Percentiles rank a stretch among this genome's conserved stretches.
Conservation (phyloP, 2,113 vertebrate species). For the Phaethornis superciliosus region DNA sequence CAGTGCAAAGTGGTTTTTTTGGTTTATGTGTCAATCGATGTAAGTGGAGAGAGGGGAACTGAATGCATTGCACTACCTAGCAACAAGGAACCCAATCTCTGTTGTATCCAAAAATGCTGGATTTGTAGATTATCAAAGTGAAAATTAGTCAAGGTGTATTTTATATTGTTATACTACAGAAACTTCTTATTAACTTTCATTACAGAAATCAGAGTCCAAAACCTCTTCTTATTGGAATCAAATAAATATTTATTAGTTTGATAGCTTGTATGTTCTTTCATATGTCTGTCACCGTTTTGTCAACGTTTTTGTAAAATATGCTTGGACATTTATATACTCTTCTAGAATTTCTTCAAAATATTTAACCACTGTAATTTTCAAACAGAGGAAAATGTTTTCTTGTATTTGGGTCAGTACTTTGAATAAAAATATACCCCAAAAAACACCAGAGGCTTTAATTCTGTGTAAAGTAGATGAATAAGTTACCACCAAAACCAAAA, state of each 20-base stretch:
- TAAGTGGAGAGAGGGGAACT: no score
- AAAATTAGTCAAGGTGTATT: not conserved
- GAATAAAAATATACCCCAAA: not conserved
- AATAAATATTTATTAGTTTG: not conserved
- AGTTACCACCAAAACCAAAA: not conserved
- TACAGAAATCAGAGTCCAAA: not conserved
- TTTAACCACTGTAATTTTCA: not conserved
- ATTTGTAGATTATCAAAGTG: not conserved
- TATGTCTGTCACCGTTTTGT: not conserved
- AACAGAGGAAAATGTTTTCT: not conserved
- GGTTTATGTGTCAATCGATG: not conserved
- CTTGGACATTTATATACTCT: not conserved
- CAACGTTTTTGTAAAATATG: not conserved
- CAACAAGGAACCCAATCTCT: not conserved
- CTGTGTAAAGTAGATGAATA: not conserved
- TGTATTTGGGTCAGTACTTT: not conserved
- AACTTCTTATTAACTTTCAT: not conserved
- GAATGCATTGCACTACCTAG: not conserved
- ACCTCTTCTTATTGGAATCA: not conserved
- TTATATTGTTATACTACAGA: not conserved
- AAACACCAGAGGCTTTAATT: not conserved
- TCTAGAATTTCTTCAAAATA: not conserved
- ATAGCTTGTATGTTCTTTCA: not conserved
- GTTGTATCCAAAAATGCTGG: not conserved
- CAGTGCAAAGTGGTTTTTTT: not conserved